These are phyloP conservation scores for Nothoprocta pentlandii DNA, from an alignment of 2,113 vertebrate genomes.

Conservation along the genomic window DNA sequence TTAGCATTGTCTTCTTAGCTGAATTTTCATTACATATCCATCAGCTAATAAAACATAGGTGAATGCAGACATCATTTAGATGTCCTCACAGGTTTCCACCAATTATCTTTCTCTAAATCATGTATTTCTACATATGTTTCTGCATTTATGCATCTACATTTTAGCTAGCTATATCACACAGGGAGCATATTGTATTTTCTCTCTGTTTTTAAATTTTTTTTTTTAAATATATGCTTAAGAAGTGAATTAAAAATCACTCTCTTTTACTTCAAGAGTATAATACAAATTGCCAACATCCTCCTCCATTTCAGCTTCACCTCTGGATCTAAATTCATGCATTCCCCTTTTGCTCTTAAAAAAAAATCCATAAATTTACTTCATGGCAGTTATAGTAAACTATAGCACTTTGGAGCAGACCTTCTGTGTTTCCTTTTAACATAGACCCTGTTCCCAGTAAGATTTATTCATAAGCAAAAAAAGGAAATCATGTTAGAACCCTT, in stretches of 20 bases:
- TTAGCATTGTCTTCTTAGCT: not conserved
- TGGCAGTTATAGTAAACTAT: slow-evolving; percentile 46
- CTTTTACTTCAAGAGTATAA: not conserved
- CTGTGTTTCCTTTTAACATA: slow-evolving; percentile 53
- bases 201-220: not conserved
- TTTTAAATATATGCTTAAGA: not conserved
- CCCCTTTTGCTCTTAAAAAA: slow-evolving; percentile 9
- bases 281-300: not conserved
- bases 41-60: not conserved
- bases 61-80: not conserved
- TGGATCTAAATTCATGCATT: slow-evolving; percentile 54
- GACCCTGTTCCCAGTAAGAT: slow-evolving; percentile 40
- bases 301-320: slow-evolving; percentile 22
- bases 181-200: not conserved
- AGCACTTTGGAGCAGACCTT: slow-evolving; percentile 55
- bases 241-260: not conserved
- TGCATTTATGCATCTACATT: not conserved
- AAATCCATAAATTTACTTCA: slow-evolving; percentile 16
- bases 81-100: not conserved
- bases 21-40: not conserved
- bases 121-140: not conserved
- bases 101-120: not conserved
- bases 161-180: not conserved
- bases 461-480: slow-evolving; percentile 46
- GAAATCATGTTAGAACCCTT: not conserved